Evolutionary conservation across 2,113 vertebrate species (phyloP).

Genomic region (Coregonus clupeaformis): DNA sequence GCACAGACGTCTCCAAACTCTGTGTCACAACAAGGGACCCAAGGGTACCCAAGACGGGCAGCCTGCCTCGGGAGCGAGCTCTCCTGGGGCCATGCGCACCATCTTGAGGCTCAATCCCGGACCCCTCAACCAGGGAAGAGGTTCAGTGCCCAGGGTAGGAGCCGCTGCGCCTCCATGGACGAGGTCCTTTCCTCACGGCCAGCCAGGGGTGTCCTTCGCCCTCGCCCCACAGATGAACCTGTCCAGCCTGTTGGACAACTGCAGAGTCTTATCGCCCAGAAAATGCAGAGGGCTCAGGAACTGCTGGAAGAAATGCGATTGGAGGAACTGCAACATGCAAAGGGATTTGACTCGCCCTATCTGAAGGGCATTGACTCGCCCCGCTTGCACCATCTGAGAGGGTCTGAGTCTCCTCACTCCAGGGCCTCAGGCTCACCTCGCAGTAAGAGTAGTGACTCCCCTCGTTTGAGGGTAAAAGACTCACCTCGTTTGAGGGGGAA

Average conservation of each 20-base stretch:
- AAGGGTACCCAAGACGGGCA: constrained; percentile 68
- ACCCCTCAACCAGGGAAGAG: constrained; percentile 86
- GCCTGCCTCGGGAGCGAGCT: constrained; percentile 69
- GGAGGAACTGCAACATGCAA: constrained; percentile 67
- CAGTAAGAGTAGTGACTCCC: constrained; percentile 62
- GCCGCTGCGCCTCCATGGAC: constrained; percentile 90
- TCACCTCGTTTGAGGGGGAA: constrained; percentile 56
- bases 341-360: constrained; percentile 47
- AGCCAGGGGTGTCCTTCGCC: constrained; percentile 48
- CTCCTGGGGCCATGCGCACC: constrained; percentile 64
- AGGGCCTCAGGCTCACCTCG: constrained; percentile 54
- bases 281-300: constrained; percentile 94
- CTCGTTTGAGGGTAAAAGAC: constrained; percentile 56
- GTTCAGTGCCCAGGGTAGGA: constrained; percentile 75
- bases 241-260: constrained; percentile 76
- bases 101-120: constrained; percentile 73
- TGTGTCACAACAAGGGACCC: constrained; percentile 50
- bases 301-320: constrained; percentile 88
- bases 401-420: constrained; percentile 53
- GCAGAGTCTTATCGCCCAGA: constrained; percentile 89
- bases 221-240: constrained; percentile 72
- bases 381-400: constrained; percentile 58
- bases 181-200: constrained; percentile 71
- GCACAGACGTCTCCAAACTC: constrained; percentile 74
- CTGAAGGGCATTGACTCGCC: constrained; percentile 64